Evolutionary conservation across 2,888 invertebrate genomes (phyloP), one percentile per base, ranked within the genome.

Genomic region (Carcina quercana): DNA sequence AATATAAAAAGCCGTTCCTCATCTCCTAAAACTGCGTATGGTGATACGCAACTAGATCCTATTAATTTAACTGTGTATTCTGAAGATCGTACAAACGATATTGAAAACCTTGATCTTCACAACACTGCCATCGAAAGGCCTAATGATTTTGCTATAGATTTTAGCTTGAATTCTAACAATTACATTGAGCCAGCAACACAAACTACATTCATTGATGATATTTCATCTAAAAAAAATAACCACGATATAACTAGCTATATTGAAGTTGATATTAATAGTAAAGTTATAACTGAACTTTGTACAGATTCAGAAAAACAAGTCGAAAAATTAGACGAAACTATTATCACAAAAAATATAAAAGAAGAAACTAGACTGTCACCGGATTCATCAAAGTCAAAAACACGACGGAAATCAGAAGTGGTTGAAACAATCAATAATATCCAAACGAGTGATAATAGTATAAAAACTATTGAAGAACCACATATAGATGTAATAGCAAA

Each of bases 101-200:
- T 36, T 11, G 39, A 25, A 25, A 28, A 35, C 10, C 17, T 37
- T 25, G 29, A 35, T 10, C 15, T 19, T 17, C 21, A 36, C 21
- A 32, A 38, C 31, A 12, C 13, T n/a, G 34, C 40, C 28, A 37
- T 32, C 12, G 28, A 47, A 13, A 28, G 35, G 13, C 27, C 42
- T 37, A 37, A 40, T 30, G 65, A 67, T 19, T 58, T 50, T 24
- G 75, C 75, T 13, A 59, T 78, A 30, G 76, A 78, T 42, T 76
- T 75, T 39, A 75, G 75, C 48, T 45, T 73, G 28, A 67, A 56
- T 40, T 71, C 64, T 58, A 48, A 40, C 32, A 43, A n/a, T n/a
- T n/a, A n/a, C n/a, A n/a, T n/a, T n/a, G n/a, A n/a, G n/a, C n/a
- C n/a, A n/a, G n/a, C n/a, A n/a, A n/a, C n/a, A n/a, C n/a, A n/a